Percentiles rank a stretch among this genome's conserved stretches.
These are phyloP conservation scores for Hydrochoerus hydrochaeris DNA, from an alignment of 2,113 vertebrate genomes.

Conservation along the genomic window DNA sequence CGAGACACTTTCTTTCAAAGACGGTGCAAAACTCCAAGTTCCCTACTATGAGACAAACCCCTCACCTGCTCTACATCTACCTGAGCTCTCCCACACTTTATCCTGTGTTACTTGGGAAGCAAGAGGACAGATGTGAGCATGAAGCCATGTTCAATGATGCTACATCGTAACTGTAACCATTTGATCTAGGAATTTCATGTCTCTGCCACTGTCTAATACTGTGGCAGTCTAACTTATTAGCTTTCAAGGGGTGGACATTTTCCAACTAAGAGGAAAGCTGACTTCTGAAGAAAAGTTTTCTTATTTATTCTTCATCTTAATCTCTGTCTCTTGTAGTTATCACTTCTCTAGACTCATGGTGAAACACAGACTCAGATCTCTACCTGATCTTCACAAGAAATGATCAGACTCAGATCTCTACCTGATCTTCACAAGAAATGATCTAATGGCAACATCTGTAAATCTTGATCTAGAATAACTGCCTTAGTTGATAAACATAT, in stretches of 20 bases:
- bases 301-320: not conserved
- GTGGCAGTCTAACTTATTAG: not conserved
- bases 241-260: not conserved
- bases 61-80: too few species aligned
- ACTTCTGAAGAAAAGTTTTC: not conserved
- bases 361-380: not conserved
- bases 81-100: not conserved
- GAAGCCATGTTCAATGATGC: not conserved
- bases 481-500: not conserved
- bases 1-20: not conserved
- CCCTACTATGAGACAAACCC: not conserved
- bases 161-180: not conserved
- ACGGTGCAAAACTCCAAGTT: not conserved
- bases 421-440: constrained; percentile 20
- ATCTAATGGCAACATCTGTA: not conserved
- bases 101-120: not conserved
- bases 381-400: constrained; percentile 23
- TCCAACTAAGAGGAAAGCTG: not conserved
- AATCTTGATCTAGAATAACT: not conserved
- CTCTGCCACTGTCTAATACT: not conserved
- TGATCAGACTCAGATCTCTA: not conserved
- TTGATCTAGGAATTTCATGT: not conserved
- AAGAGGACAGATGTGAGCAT: not conserved
- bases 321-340: not conserved
- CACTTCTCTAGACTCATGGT: not conserved